Base-by-base conservation (phyloP, 2,797 vertebrate species). In the Arnoldichthys spilopterus region DNA sequence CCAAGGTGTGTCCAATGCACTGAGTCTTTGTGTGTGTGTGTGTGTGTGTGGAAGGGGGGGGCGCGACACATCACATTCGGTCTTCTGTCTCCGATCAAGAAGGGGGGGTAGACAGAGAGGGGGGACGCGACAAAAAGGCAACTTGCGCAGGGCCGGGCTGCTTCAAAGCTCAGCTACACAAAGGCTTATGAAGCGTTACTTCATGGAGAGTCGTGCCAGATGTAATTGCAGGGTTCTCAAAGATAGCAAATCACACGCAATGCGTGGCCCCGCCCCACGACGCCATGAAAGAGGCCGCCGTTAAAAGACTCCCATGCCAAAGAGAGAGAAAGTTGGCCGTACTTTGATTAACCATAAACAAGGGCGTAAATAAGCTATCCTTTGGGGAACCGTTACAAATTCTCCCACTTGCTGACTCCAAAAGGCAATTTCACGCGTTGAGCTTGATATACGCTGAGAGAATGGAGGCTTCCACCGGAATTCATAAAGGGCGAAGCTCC, bases 1-100 rank as follows among this genome's bases (percentile, higher is more conserved):
- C 90, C 91, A 93, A 93, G 94, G 93, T 94, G 93, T 94, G 93
- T 94, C 93, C 93, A 94, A 94, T 94, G 92, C 90, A 90, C 88
- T 87, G 87, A 87, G 89, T 92, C 92, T 94, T 94, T 81, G 81
- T 83, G 59, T 32, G 8, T 56, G 63, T 30, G 11, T 43, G 22
- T 81, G 67, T 64, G 86, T 87, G 22, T 81, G 67, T 64, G 86
- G 90, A 47, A 79, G 70, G 66, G 85, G 89, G 85, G 87, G 91
- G 90, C 90, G 92, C 85, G 90, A 91, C 92, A 94, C 93, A 93
- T 93, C 90, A 86, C 89, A 93, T 94, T 94, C 89, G 91, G 92
- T 93, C 90, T 89, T 91, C 91, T 91, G 92, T 94, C 91, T 90
- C 87, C 75, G 83, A 83, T 79, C 84, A 86, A 88, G 88, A 86